Base-by-base conservation (phyloP, 2,113 vertebrate genomes). In the Nannobrachium achirus region DNA sequence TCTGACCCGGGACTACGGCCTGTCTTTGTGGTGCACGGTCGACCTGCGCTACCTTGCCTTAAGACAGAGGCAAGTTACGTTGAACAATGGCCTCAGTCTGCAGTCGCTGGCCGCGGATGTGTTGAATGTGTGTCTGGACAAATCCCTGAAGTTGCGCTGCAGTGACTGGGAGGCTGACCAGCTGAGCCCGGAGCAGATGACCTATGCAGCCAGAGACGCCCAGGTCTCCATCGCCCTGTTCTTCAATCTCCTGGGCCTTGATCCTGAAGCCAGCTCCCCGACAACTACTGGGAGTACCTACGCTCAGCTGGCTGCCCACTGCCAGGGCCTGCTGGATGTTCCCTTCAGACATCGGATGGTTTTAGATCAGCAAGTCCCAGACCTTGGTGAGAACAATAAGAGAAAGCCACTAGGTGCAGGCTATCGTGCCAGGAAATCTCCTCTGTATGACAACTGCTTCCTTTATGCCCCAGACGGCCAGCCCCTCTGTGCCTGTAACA, bases 371-470 rank as follows among this genome's bases (percentile, higher is more conserved):
- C 94, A 94, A 80, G 92, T 88, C 66, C 94, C 93, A 85, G 97
- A 98, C 87, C 95, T 95, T 1, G 93, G 95, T 25, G 95, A 86
- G 74, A 94, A 95, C 53, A 95, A 94, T 71, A 95, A 92, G 79
- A 90, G 93, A 81, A 99, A 98, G 77, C 94, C 95, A 2, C 89
- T 98, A 20, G 97, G 97, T 0, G 89, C 94, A 38, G 98, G 97
- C 25, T 98, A 97, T 69, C 97, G 96, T 1, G 93, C 95, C 78
- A 95, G 98, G 86, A 99, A 97, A 86, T 98, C 97, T 45, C 98
- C 97, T 0, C 93, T 99, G 13, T 99, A 99, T 58, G 98, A 99
- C 80, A 99, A 99, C 92, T 99, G 98, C 84, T 98, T 98, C 83
- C 94, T 99, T 39, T 93, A 98, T 6, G 98, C 98, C 0, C 98